Percentiles rank a stretch among this genome's conserved stretches.
Evolutionary conservation across 2,113 vertebrate genomes (phyloP).

Genomic region (Microcebus jonahi): DNA sequence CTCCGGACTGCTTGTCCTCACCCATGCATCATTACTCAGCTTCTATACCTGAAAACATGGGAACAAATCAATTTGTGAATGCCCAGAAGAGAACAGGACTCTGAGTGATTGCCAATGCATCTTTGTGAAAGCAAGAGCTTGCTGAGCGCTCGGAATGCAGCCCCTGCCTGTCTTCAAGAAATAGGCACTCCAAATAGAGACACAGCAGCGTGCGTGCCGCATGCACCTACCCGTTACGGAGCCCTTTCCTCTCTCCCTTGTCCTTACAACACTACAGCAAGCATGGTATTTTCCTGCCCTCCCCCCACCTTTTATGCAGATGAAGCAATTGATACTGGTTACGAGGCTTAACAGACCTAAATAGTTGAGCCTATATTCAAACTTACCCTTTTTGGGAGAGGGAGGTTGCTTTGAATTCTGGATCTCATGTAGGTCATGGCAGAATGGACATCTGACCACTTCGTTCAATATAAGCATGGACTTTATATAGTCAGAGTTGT

Average conservation of each 20-base stretch:
- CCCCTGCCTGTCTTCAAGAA: neutral
- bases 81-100: neutral
- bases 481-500: neutral
- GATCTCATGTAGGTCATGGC: neutral
- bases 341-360: neutral
- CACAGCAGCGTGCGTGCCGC: neutral
- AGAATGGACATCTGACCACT: neutral
- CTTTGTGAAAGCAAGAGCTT: constrained; percentile 47
- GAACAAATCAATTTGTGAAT: constrained; percentile 66
- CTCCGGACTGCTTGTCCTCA: neutral
- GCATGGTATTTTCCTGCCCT: neutral
- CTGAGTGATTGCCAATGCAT: constrained; percentile 40
- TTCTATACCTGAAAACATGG: constrained; percentile 43
- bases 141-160: constrained; percentile 30
- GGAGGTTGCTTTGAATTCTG: neutral
- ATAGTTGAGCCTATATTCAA: neutral
- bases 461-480: neutral
- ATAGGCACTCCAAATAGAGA: neutral
- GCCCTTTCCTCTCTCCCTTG: neutral
- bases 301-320: neutral
- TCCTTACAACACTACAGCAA: neutral
- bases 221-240: neutral
- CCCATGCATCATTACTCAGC: neutral
- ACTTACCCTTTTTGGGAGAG: neutral
- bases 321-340: neutral